These are phyloP conservation scores for Scaptomyza pallida DNA, from an alignment of 1,140 invertebrate species.

Conservation along the genomic window DNA sequence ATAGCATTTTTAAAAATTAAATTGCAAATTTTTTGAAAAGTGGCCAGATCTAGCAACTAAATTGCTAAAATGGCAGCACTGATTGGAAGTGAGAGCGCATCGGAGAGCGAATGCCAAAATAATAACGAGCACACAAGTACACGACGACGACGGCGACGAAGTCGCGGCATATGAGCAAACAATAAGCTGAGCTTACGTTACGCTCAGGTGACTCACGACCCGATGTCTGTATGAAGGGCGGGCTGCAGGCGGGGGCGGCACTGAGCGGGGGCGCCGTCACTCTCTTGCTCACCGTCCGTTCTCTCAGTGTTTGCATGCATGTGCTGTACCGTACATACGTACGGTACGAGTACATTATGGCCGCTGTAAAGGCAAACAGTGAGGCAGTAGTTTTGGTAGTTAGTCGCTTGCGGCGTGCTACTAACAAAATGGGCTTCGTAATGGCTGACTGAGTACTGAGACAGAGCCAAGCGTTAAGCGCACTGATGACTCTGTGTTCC, in stretches of 20 bases:
- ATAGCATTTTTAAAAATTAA: no score
- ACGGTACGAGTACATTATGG: constrained; percentile 51
- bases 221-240: constrained; percentile 54
- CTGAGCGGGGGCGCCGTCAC: constrained; percentile 44
- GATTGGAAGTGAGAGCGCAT: constrained; percentile 23
- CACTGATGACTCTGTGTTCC: constrained; percentile 72
- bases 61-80: no score
- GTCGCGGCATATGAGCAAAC: constrained; percentile 45
- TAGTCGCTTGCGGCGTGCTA: constrained; percentile 76
- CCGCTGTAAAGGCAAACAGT: constrained; percentile 40
- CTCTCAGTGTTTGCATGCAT: constrained; percentile 48
- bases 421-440: constrained; percentile 81
- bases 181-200: constrained; percentile 81
- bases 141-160: constrained; percentile 3
- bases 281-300: constrained; percentile 3
- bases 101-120: constrained; percentile 26
- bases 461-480: constrained; percentile 77
- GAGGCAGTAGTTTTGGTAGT: constrained; percentile 62
- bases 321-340: constrained; percentile 34
- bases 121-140: constrained; percentile 28
- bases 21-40: no score
- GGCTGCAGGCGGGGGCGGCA: constrained; percentile 29
- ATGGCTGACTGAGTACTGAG: constrained; percentile 71
- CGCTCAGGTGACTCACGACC: constrained; percentile 81
- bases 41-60: no score